These are phyloP conservation scores for Miichthys miiuy DNA, from an alignment of 2,797 vertebrate genomes.

Conservation along the genomic window DNA sequence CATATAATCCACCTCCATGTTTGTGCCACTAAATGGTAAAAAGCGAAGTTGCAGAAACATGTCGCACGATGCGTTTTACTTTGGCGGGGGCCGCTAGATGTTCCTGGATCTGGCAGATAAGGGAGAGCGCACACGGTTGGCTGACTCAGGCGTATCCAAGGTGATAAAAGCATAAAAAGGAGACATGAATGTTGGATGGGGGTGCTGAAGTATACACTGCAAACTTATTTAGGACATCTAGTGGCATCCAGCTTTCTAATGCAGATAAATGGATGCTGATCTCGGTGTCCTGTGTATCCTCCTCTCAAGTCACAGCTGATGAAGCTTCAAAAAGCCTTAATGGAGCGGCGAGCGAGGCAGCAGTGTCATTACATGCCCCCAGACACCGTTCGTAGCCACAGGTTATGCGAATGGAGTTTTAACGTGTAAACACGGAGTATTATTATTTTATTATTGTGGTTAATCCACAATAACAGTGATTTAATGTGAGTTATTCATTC, in stretches of 20 bases:
- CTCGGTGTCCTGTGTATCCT: conserved; percentile 43
- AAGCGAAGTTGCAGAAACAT: conserved; percentile 52
- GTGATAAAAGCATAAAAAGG: conserved; percentile 90
- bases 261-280: conserved; percentile 77
- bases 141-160: conserved; percentile 78
- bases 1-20: conserved; percentile 62
- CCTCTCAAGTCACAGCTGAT: conserved; percentile 59
- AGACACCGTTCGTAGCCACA: conserved; percentile 38
- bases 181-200: conserved; percentile 86
- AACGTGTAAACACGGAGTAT: conserved; percentile 42
- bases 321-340: conserved; percentile 64
- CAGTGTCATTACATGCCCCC: conserved; percentile 32
- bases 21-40: conserved; percentile 77
- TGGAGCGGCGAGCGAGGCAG: conserved; percentile 47
- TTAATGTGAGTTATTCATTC: conserved; percentile 51
- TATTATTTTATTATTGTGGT: conserved; percentile 48
- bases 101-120: conserved; percentile 77
- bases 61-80: conserved; percentile 71
- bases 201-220: conserved; percentile 76
- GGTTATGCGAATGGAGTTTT: conserved; percentile 58
- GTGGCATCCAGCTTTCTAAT: conserved; percentile 71
- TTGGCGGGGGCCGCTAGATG: conserved; percentile 68
- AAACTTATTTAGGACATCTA: conserved; percentile 82
- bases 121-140: conserved; percentile 73
- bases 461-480: conserved; percentile 52